Evolutionary conservation across 2,797 vertebrate species (phyloP).

Genomic region (Catharus ustulatus): DNA sequence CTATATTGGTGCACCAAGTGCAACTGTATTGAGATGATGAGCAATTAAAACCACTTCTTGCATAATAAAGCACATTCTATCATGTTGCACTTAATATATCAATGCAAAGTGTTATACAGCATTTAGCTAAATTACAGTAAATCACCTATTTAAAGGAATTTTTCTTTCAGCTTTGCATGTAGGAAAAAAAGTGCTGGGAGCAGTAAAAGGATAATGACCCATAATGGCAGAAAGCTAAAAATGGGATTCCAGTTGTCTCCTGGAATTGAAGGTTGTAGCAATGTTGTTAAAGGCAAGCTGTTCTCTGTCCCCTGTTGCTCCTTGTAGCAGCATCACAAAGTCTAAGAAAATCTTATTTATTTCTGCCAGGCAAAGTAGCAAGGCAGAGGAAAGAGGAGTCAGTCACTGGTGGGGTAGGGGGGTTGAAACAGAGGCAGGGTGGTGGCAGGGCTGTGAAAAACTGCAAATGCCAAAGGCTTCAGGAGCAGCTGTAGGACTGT

Average conservation of each 20-base stretch:
- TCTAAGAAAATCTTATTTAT: background rate
- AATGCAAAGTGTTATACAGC: background rate
- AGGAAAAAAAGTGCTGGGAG: slow-evolving; percentile 3
- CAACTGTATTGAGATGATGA: background rate
- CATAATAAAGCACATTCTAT: slow-evolving; percentile 27
- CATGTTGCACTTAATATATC: slow-evolving; percentile 33
- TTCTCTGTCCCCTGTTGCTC: background rate
- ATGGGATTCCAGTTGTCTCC: slow-evolving; percentile 33
- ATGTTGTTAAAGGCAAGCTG: slow-evolving; percentile 19
- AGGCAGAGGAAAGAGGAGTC: background rate
- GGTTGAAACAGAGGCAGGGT: background rate
- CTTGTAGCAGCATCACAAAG: background rate
- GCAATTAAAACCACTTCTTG: slow-evolving; percentile 39
- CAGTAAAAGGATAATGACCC: slow-evolving; percentile 28
- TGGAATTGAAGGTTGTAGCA: slow-evolving; percentile 7
- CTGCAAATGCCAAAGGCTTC: background rate
- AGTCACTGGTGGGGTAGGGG: background rate
- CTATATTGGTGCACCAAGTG: background rate
- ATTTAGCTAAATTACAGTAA: slow-evolving; percentile 53
- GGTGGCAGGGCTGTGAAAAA: background rate
- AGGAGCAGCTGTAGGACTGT: background rate
- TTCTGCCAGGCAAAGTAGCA: background rate
- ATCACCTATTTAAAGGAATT: slow-evolving; percentile 56
- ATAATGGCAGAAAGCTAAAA: slow-evolving; percentile 33
- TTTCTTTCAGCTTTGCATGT: background rate